Conservation (phyloP, 2,113 vertebrate species). For the Petrocephalus zakoni region DNA sequence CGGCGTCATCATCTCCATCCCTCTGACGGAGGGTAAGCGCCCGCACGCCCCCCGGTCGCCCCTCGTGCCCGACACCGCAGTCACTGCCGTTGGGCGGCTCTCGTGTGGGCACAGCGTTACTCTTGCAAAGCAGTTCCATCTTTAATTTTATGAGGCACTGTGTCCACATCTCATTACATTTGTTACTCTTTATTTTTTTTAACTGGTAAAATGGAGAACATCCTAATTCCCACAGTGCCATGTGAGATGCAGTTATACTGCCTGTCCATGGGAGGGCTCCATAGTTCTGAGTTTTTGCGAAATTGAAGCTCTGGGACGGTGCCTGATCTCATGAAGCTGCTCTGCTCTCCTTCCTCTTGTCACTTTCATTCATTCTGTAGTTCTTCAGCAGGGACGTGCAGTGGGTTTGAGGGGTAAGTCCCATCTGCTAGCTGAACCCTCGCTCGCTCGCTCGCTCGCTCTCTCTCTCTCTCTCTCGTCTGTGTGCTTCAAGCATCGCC, state of each 20-base stretch:
- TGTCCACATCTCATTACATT: not conserved
- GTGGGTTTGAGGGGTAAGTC: constrained; percentile 84
- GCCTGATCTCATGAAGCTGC: constrained; percentile 55
- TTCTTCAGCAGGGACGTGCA: constrained; percentile 84
- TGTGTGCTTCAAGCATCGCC: not conserved
- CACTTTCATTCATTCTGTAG: constrained; percentile 76
- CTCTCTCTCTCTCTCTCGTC: not conserved
- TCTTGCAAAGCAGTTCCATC: not conserved
- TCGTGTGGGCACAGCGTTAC: not conserved
- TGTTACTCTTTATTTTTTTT: not conserved
- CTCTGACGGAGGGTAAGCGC: constrained; percentile 78
- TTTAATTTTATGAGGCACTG: not conserved
- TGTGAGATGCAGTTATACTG: not conserved
- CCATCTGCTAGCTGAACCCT: constrained; percentile 54
- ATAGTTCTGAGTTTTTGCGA: not conserved
- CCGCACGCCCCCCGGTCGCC: not conserved
- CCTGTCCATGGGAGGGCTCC: not conserved
- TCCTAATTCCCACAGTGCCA: not conserved
- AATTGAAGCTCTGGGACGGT: not conserved
- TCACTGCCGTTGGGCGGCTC: not conserved
- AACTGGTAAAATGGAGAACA: not conserved
- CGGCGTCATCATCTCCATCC: constrained; percentile 89
- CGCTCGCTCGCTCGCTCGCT: not conserved
- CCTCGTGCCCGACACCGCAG: not conserved
- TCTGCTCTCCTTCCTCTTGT: constrained; percentile 65